Percentiles rank a stretch among this genome's conserved stretches.
Conservation (phyloP, 2,888 invertebrate species). For the Amitus sp. region DNA sequence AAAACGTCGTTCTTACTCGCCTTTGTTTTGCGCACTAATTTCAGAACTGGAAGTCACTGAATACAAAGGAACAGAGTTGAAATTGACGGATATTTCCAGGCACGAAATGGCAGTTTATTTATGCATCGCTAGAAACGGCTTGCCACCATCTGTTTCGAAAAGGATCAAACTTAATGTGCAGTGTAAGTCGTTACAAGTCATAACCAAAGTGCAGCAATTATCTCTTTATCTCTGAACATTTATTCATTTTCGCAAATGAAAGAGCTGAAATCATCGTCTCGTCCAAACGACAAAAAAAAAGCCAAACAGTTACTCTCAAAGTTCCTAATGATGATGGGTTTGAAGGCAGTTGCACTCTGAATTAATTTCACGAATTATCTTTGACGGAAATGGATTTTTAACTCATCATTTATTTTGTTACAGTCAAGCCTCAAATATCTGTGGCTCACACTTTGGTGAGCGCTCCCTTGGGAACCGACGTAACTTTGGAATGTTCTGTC, state of each 20-base stretch:
- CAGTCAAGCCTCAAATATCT: conserved; percentile 92
- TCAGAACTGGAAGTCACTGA: conserved; percentile 68
- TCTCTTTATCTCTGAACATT: not conserved
- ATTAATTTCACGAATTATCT: too few species aligned
- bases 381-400: too few species aligned
- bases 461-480: conserved; percentile 86
- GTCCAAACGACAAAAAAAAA: too few species aligned
- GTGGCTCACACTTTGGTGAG: conserved; percentile 93
- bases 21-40: conserved; percentile 25
- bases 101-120: conserved; percentile 92
- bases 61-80: conserved; percentile 80
- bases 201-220: conserved; percentile 25
- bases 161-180: conserved; percentile 88
- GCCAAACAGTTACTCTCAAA: too few species aligned
- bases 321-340: too few species aligned
- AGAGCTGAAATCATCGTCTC: too few species aligned
- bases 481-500: conserved; percentile 88
- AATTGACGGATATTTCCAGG: conserved; percentile 82
- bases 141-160: conserved; percentile 90
- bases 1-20: conserved; percentile 11
- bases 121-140: conserved; percentile 89
- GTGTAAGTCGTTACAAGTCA: conserved; percentile 75
- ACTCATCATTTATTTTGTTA: too few species aligned
- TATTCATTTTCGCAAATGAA: too few species aligned
- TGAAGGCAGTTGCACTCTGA: too few species aligned